Evolutionary conservation across 2,113 vertebrate species (phyloP).

Genomic region (Perognathus longimembris): DNA sequence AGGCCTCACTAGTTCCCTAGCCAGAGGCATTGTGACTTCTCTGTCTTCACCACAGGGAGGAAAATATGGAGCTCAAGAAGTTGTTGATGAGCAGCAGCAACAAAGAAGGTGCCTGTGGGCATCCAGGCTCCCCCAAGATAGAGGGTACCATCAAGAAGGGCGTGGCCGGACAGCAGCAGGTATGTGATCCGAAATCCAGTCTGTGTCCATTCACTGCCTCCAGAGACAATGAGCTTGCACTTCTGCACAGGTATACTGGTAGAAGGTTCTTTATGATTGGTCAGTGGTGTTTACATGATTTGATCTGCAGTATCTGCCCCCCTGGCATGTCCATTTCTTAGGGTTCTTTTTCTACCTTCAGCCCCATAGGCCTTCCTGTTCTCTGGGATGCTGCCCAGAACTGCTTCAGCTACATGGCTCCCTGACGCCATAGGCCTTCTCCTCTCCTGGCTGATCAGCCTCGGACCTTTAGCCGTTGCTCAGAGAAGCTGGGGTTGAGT

Average conservation of each 20-base stretch:
- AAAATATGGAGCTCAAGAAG: conserved; percentile 96
- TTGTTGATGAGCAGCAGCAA: conserved; percentile 87
- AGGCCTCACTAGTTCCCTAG: too few species aligned
- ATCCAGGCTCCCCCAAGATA: conserved; percentile 82
- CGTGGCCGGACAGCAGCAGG: conserved; percentile 89
- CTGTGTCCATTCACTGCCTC: background rate
- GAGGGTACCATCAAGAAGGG: conserved; percentile 87
- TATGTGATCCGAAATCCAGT: conserved; percentile 68
- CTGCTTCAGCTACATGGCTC: background rate
- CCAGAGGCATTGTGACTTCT: background rate
- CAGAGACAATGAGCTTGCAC: background rate
- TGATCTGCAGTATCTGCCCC: background rate
- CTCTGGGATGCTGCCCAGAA: background rate
- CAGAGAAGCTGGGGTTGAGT: background rate
- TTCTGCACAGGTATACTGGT: background rate
- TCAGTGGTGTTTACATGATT: background rate
- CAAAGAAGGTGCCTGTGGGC: conserved; percentile 84
- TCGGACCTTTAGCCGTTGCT: background rate
- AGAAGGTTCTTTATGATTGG: background rate
- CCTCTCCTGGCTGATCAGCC: background rate
- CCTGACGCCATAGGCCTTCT: background rate
- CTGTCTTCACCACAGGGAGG: conserved; percentile 86
- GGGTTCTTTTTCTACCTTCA: background rate
- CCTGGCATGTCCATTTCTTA: background rate
- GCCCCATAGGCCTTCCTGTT: background rate